Percentiles rank a stretch among this genome's conserved stretches.
phyloP scores from a whole-genome alignment of 2,113 vertebrate genomes.

The Eira barbara region DNA sequence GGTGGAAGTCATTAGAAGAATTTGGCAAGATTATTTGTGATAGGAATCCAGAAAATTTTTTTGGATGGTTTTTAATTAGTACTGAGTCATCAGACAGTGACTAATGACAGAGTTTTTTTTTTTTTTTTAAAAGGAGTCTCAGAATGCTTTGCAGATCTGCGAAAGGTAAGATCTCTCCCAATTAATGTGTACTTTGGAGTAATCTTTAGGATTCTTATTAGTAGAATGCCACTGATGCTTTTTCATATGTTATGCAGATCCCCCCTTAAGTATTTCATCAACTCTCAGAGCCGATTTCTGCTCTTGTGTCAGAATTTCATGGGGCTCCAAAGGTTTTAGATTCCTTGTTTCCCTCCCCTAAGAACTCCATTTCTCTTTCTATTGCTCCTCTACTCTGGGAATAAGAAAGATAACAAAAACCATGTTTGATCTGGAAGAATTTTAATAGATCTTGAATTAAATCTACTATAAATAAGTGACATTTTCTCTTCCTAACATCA shows the following conservation, averaged over 20 bases:
- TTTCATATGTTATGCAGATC: background rate
- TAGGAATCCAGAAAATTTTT: background rate
- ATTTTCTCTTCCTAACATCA: background rate
- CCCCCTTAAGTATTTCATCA: background rate
- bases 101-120: background rate
- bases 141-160: background rate
- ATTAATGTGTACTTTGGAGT: background rate
- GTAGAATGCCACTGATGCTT: background rate
- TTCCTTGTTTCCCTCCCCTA: background rate
- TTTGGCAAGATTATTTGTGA: background rate
- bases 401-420: background rate
- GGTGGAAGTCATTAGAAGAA: background rate
- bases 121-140: background rate
- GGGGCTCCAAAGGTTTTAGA: background rate
- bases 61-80: background rate
- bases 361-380: background rate
- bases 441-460: background rate
- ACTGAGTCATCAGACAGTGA: background rate
- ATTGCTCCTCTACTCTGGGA: background rate
- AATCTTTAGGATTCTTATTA: background rate
- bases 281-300: background rate
- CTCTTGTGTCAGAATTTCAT: background rate
- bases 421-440: background rate
- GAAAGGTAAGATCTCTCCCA: background rate
- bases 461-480: background rate